These are phyloP conservation scores for Phania funesta DNA, from an alignment of 2,888 invertebrate genomes.

Conservation along the genomic window DNA sequence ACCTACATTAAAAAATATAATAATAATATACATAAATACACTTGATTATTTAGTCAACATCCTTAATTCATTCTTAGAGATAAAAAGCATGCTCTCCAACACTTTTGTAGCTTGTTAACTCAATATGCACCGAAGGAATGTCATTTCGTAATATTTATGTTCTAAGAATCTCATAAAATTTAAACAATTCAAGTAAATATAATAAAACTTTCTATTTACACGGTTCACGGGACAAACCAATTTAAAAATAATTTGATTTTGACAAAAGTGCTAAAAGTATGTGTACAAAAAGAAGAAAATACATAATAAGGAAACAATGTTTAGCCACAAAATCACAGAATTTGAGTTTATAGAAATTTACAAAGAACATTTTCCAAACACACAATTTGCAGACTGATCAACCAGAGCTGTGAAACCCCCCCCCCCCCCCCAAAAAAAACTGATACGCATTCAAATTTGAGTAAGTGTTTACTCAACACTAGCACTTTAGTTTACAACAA, in stretches of 20 bases:
- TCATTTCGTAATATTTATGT: neutral
- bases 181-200: neutral
- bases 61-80: neutral
- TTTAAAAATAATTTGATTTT: neutral
- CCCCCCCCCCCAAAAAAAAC: too few relatives aligned
- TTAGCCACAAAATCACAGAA: neutral
- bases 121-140: neutral
- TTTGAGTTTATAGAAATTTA: neutral
- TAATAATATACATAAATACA: too few relatives aligned
- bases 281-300: neutral
- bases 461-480: slow-evolving; percentile 51
- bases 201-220: neutral
- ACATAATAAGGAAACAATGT: neutral
- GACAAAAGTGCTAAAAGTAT: neutral
- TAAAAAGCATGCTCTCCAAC: neutral
- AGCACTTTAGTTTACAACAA: slow-evolving; percentile 19
- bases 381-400: neutral
- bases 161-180: neutral
- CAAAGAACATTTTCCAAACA: neutral
- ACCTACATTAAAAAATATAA: too few relatives aligned
- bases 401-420: neutral
- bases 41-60: too few relatives aligned
- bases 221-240: neutral
- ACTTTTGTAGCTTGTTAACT: neutral
- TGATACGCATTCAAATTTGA: slow-evolving; percentile 14